Percentiles rank a stretch among this genome's conserved stretches.
phyloP scores from a whole-genome alignment of 2,797 vertebrate species.

The Poliocrania exsul region DNA sequence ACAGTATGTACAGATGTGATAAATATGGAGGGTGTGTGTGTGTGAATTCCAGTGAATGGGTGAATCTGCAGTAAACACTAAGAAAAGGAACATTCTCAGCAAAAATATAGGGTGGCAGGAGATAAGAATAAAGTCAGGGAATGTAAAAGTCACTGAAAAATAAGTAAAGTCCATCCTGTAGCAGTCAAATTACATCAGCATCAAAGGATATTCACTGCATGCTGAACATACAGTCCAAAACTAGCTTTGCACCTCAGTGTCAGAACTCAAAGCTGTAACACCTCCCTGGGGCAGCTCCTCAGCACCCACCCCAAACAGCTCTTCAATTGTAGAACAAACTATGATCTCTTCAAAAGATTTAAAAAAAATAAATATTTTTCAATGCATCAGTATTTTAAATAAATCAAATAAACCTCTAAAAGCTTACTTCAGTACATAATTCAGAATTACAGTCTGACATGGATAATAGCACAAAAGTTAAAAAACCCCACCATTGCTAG shows the following conservation, averaged over 20 bases:
- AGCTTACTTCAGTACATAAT: not conserved
- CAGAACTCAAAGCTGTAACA: not conserved
- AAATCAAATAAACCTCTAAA: not conserved
- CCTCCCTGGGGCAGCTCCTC: not conserved
- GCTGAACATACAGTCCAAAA: not conserved
- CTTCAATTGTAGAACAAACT: not conserved
- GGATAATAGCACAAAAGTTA: not conserved
- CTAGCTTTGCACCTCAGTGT: not conserved
- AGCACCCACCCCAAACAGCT: not conserved
- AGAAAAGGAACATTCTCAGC: not conserved
- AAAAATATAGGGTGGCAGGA: not conserved
- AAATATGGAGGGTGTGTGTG: accelerated
- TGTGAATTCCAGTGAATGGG: not conserved
- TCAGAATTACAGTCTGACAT: not conserved
- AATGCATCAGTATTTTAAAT: not conserved
- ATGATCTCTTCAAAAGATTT: not conserved
- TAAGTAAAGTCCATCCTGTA: not conserved
- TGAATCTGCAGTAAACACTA: not conserved
- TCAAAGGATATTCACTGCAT: not conserved
- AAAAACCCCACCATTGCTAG: not conserved
- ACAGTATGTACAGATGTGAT: not conserved
- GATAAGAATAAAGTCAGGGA: not conserved
- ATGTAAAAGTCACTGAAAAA: not conserved
- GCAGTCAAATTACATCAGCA: not conserved
- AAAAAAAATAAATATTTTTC: not conserved